phyloP scores from a whole-genome alignment of 2,888 invertebrate species.

The Coelopa pilipes region DNA sequence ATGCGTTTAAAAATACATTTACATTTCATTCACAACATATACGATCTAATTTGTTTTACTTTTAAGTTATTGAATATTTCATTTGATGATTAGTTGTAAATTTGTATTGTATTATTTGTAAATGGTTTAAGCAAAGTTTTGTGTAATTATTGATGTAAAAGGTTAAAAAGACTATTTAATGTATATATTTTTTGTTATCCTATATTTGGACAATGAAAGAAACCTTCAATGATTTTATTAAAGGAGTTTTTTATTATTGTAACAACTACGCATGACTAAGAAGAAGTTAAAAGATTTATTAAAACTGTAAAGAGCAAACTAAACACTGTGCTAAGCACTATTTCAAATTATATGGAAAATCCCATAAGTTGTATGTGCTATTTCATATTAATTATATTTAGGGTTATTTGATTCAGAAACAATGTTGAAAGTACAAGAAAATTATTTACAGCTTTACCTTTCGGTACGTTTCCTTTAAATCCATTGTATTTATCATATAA shows the following conservation, averaged over 20 bases:
- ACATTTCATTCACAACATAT: conserved; percentile 17
- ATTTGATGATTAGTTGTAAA: conserved; percentile 26
- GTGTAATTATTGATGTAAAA: conserved; percentile 25
- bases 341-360: background rate
- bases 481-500: background rate
- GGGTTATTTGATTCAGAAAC: too few relatives aligned
- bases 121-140: background rate
- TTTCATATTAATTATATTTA: conserved; percentile 1
- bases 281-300: background rate
- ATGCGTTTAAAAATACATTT: conserved; percentile 1
- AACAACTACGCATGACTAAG: too few relatives aligned
- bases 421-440: too few relatives aligned
- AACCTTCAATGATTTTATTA: too few relatives aligned
- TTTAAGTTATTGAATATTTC: conserved; percentile 18
- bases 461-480: too few relatives aligned
- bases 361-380: background rate
- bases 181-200: conserved; percentile 18
- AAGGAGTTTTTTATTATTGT: too few relatives aligned
- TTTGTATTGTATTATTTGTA: conserved; percentile 27
- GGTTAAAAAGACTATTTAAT: conserved; percentile 9
- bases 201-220: background rate
- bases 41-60: conserved; percentile 15
- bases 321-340: background rate
- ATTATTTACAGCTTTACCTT: too few relatives aligned
- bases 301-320: background rate